Percentiles rank a stretch among this genome's conserved stretches.
Evolutionary conservation across 2,797 vertebrate genomes (phyloP).

Genomic region (Potorous gilbertii): DNA sequence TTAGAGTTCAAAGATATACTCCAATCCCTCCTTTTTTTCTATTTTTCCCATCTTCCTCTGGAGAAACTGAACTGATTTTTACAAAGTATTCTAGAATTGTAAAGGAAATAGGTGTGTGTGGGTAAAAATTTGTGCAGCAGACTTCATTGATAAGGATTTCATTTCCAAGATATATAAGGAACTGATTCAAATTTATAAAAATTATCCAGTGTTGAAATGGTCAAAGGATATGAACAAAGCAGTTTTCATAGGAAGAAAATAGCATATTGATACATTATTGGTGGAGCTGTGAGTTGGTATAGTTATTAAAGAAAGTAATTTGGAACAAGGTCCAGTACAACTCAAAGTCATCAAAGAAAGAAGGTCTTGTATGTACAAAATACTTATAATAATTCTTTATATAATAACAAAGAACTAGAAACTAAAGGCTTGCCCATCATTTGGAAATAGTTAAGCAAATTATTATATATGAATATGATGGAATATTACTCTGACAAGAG

Average conservation of each 20-base stretch:
- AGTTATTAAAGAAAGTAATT: too few species aligned
- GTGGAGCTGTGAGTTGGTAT: neutral
- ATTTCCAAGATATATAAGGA: neutral
- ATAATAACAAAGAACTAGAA: too few species aligned
- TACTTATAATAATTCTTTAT: too few species aligned
- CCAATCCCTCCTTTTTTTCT: too few species aligned
- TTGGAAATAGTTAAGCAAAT: too few species aligned
- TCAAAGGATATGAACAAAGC: neutral
- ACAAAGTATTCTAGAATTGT: neutral
- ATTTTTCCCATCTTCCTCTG: neutral
- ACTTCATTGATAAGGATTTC: too few species aligned
- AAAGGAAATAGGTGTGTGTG: neutral
- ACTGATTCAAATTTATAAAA: neutral
- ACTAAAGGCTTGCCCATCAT: too few species aligned
- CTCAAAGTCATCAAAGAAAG: too few species aligned
- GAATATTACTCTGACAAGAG: too few species aligned
- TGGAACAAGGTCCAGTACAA: too few species aligned
- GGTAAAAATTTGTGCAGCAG: neutral
- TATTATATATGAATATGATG: too few species aligned
- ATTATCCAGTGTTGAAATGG: neutral
- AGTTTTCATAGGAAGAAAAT: neutral
- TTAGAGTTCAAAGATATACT: neutral
- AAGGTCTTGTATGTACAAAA: too few species aligned
- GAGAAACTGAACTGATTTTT: neutral
- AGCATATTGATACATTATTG: neutral